Base-by-base conservation (phyloP, 2,113 vertebrate species). In the Cebidichthys violaceus region DNA sequence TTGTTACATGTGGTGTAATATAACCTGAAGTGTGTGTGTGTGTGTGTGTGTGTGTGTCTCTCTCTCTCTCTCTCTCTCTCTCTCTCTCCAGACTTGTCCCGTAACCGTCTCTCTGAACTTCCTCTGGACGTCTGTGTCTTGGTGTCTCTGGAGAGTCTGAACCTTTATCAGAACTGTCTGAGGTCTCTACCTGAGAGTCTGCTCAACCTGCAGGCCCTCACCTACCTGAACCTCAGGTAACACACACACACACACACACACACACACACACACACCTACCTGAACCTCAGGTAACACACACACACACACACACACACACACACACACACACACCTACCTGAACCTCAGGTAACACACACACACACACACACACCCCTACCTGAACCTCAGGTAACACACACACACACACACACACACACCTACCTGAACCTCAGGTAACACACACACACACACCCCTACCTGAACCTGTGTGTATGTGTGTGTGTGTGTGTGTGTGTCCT, bases 161-260 rank as follows among this genome's bases (percentile, higher is more conserved):
- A 98, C 82, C 95, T 99, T 22, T 99, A 99, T 91, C 98, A 99
- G 95, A 99, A 99, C 93, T 99, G 98, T 94, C 95, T 99, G 82
- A 95, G 98, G 5, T 96, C 96, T n/a, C 95, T 99, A 37, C 98
- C 98, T 41, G 98, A 99, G 77, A 95, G 95, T 79, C 91, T 99
- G 88, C 50, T 97, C 77, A 98, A 99, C 80, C 92, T 99, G 64
- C 98, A 98, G 89, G 95, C 97, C 0, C 95, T 99, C 83, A 99
- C 97, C 0, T 98, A 96, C 94, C 94, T 99, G 86, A 99, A 99
- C 95, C 96, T 99, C 45, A 18, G 15, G 45, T 47, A 18, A 47
- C 45, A 47, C 17, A 50, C 45, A 50, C 45, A 50, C 45, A 50
- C 45, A 0, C 1, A 50, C 17, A 47, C 45, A 50, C 43, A 45